Evolutionary conservation across 92 coral and sea anemone species (phyloP).

Genomic region (Epizoanthus illoricatus): DNA sequence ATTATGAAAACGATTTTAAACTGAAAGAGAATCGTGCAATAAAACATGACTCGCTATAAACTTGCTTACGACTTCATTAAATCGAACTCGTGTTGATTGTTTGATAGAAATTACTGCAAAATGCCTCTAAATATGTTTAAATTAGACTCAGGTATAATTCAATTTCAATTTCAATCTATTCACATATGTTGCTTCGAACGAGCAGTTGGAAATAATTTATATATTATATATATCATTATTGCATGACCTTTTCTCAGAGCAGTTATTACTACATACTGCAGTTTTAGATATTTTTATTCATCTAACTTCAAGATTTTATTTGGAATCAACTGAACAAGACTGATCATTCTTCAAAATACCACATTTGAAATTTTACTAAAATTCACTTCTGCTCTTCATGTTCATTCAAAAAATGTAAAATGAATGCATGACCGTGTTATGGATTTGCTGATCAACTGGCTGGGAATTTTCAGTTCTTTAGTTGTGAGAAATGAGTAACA

Average conservation of each 20-base stretch:
- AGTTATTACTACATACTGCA: neutral
- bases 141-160: neutral
- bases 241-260: conserved; percentile 10
- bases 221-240: neutral
- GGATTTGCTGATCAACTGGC: too few species aligned
- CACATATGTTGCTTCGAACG: neutral
- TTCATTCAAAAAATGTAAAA: too few species aligned
- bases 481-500: too few species aligned
- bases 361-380: too few species aligned
- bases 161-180: neutral
- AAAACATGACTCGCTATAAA: neutral
- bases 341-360: too few species aligned
- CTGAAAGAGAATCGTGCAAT: neutral
- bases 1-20: too few species aligned
- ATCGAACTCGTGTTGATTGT: neutral
- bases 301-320: neutral
- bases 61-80: neutral
- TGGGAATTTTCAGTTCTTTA: too few species aligned
- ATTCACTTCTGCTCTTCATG: too few species aligned
- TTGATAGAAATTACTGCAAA: conserved; percentile 1
- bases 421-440: too few species aligned
- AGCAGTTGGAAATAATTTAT: conserved; percentile 14
- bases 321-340: too few species aligned
- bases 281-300: neutral
- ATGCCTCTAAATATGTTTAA: too few species aligned